Evolutionary conservation across 2,888 invertebrate genomes (phyloP).

Genomic region (Thalpophila matura): DNA sequence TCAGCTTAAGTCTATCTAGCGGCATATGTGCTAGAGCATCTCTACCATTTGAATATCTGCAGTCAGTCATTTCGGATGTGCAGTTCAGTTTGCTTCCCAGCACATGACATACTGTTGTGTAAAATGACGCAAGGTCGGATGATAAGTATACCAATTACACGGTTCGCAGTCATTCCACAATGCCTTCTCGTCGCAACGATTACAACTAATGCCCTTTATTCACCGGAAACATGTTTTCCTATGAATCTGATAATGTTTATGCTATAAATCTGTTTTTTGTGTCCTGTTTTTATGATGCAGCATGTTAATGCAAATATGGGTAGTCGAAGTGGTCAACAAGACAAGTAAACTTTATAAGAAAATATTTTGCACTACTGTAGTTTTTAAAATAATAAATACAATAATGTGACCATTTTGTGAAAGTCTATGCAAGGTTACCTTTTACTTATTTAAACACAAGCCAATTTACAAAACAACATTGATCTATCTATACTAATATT

Average conservation of each 20-base stretch:
- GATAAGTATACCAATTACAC: conserved; percentile 73
- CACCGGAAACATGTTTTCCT: conserved; percentile 68
- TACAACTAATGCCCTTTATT: conserved; percentile 65
- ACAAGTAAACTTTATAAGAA: too few species aligned
- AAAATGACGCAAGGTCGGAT: conserved; percentile 64
- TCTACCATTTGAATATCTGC: too few species aligned
- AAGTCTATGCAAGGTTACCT: too few species aligned
- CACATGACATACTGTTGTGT: conserved; percentile 36
- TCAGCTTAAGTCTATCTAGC: too few species aligned
- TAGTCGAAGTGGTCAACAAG: too few species aligned
- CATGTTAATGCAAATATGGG: neutral
- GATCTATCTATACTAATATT: too few species aligned
- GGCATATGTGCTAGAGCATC: too few species aligned
- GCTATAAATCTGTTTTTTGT: neutral
- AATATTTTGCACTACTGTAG: too few species aligned
- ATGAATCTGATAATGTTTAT: conserved; percentile 44
- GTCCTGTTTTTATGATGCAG: neutral
- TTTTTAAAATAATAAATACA: too few species aligned
- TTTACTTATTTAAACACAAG: too few species aligned
- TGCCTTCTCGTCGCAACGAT: conserved; percentile 55
- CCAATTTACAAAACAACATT: too few species aligned
- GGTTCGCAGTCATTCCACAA: conserved; percentile 69
- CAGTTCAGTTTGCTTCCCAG: conserved; percentile 36
- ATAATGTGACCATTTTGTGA: too few species aligned
- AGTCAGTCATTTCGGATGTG: conserved; percentile 27